phyloP scores from a whole-genome alignment of 2,888 invertebrate genomes.

The Chrysopilus asiliformis region DNA sequence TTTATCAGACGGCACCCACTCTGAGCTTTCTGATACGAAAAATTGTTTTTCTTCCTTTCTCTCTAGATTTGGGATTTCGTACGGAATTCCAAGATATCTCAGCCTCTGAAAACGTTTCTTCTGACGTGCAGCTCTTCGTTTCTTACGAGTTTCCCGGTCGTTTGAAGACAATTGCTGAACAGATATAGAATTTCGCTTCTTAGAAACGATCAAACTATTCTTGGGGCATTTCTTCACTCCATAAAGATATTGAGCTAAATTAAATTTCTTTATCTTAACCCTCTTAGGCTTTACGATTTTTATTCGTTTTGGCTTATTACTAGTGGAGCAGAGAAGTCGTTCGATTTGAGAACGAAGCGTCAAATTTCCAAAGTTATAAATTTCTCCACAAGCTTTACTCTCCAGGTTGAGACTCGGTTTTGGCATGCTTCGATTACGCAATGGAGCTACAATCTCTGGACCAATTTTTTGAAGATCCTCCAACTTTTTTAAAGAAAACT shows the following conservation, averaged over 20 bases:
- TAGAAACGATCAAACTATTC: not conserved
- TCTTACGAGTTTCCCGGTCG: slow-evolving; percentile 21
- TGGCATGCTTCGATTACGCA: not conserved
- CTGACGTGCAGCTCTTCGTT: not conserved
- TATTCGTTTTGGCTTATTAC: slow-evolving; percentile 18
- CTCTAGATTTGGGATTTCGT: not conserved
- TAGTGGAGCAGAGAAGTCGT: not conserved
- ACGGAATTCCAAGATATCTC: slow-evolving; percentile 15
- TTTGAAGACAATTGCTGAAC: not conserved
- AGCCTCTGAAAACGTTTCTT: slow-evolving; percentile 14
- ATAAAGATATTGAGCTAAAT: slow-evolving; percentile 27
- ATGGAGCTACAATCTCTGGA: not conserved
- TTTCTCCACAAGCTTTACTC: too few species aligned
- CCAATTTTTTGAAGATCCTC: too few species aligned
- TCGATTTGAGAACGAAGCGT: too few species aligned
- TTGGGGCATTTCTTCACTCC: slow-evolving; percentile 12
- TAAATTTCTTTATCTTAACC: slow-evolving; percentile 29
- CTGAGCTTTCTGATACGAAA: slow-evolving; percentile 16
- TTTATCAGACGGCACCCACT: slow-evolving; percentile 27
- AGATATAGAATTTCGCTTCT: too few species aligned
- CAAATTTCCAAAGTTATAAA: too few species aligned
- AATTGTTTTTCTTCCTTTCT: not conserved
- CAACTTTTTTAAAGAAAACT: too few species aligned
- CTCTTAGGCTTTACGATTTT: slow-evolving; percentile 25
- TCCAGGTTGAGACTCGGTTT: not conserved